Conservation (phyloP, 2,113 vertebrate genomes). For the Platichthys flesus region DNA sequence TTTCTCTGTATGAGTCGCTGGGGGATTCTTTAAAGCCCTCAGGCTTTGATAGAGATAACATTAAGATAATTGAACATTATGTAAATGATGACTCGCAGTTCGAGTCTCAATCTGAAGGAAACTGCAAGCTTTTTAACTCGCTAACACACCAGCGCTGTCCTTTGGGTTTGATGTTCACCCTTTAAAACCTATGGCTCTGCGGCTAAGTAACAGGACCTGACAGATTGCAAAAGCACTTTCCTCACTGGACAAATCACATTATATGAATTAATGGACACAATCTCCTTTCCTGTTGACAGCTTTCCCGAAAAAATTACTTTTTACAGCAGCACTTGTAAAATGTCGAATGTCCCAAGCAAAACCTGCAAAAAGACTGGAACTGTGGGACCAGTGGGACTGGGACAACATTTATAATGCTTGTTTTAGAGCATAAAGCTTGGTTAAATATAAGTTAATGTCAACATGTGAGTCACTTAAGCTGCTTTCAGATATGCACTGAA, state of each 20-base stretch:
- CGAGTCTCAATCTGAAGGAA: conserved; percentile 38
- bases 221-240: neutral
- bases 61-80: conserved; percentile 75
- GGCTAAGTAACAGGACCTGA: conserved; percentile 12
- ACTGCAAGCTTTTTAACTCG: conserved; percentile 38
- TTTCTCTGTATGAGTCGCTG: conserved; percentile 43
- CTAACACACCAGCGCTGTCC: conserved; percentile 37
- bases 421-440: neutral
- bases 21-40: conserved; percentile 64
- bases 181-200: conserved; percentile 19
- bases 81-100: conserved; percentile 68
- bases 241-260: conserved; percentile 1
- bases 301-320: neutral
- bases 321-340: neutral
- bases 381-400: too few species aligned
- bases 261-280: neutral
- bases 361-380: conserved; percentile 5
- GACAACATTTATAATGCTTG: neutral
- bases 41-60: conserved; percentile 68
- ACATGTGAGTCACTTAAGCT: neutral
- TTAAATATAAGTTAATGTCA: neutral
- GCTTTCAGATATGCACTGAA: too few species aligned
- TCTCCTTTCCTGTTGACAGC: neutral
- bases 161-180: conserved; percentile 27
- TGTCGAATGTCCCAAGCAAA: neutral